A percentile compares a stretch with the other conserved stretches of the same genome.
phyloP scores from a whole-genome alignment of 2,113 vertebrate genomes.

The Crotophaga sulcirostris region DNA sequence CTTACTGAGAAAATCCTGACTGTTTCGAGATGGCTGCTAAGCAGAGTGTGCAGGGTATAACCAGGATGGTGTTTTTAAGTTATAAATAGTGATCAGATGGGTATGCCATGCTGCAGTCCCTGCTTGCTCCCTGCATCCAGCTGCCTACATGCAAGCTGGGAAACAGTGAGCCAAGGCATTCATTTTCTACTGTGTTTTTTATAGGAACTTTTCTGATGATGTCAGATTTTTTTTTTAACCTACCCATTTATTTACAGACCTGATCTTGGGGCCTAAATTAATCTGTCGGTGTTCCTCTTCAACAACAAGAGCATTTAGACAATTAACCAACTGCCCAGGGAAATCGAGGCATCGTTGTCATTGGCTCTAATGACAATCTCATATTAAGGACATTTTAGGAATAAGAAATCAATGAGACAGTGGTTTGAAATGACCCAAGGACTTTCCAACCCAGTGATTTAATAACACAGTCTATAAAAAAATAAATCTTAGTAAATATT shows the following conservation, averaged over 20 bases:
- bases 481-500: not conserved
- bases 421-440: slow-evolving; percentile 28
- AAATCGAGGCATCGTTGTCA: not conserved
- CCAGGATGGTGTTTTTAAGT: not conserved
- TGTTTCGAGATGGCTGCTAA: not conserved
- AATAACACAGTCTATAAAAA: not conserved
- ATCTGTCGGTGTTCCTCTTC: not conserved
- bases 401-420: slow-evolving; percentile 38
- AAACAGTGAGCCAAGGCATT: accelerated
- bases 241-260: not conserved
- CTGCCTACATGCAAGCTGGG: not conserved
- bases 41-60: not conserved
- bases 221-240: not conserved
- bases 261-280: not conserved
- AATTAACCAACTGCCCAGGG: not conserved
- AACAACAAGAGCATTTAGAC: not conserved
- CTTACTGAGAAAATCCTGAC: not conserved
- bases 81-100: not conserved
- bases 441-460: slow-evolving; percentile 30
- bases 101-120: not conserved
- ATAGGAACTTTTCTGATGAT: not conserved
- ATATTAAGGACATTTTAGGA: not conserved
- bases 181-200: not conserved
- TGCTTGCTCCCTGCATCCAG: not conserved
- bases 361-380: not conserved